A percentile compares a stretch with the other conserved stretches of the same genome.
These are phyloP conservation scores for Chymomyza amoena DNA, from an alignment of 2,888 invertebrate species.

Conservation along the genomic window DNA sequence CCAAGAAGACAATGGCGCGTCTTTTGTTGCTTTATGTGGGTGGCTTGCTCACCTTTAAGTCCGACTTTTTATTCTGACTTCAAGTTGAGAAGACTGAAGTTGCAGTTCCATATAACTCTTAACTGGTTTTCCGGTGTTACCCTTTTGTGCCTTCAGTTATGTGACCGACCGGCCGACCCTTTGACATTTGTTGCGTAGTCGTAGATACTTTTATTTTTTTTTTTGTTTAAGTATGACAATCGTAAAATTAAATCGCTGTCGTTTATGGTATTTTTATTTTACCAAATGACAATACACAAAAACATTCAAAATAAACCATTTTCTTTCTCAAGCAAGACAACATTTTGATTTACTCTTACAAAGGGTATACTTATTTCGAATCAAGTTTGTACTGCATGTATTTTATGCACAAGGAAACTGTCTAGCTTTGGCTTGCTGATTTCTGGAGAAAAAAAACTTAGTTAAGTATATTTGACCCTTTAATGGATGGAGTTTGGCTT, in stretches of 20 bases:
- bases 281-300: conserved; percentile 21
- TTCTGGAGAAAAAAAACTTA: too few species aligned
- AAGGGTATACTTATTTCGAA: not conserved
- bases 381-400: not conserved
- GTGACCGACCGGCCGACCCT: not conserved
- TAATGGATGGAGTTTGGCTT: too few species aligned
- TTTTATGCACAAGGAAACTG: too few species aligned
- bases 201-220: conserved; percentile 29
- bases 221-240: conserved; percentile 58
- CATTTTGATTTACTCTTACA: not conserved
- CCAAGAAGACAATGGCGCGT: conserved; percentile 53
- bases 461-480: too few species aligned
- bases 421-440: too few species aligned
- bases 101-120: conserved; percentile 24
- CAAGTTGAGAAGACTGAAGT: not conserved
- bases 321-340: conserved; percentile 53
- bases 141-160: not conserved
- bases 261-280: conserved; percentile 46
- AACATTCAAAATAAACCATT: conserved; percentile 34
- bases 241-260: conserved; percentile 71
- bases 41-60: conserved; percentile 43
- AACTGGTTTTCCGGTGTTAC: conserved; percentile 24
- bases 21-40: conserved; percentile 66
- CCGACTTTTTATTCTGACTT: not conserved
- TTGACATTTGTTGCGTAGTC: not conserved